phyloP scores from a whole-genome alignment of 1,140 invertebrate genomes.

The Arion vulgaris region DNA sequence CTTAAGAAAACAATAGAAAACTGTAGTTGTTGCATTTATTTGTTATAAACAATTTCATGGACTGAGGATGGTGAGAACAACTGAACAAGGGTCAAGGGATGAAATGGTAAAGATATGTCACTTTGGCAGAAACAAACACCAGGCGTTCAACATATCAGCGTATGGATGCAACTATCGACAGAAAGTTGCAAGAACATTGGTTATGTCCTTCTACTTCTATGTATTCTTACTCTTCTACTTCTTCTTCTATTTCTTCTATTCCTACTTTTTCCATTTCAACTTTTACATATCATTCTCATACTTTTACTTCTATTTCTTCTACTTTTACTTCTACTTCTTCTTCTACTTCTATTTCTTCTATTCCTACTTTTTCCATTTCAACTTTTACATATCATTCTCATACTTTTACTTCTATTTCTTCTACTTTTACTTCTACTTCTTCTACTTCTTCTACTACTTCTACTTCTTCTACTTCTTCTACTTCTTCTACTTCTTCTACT shows the following conservation, averaged over 20 bases:
- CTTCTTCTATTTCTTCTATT: conserved; percentile 7
- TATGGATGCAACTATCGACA: too few species aligned
- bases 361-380: conserved; percentile 8
- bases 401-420: conserved; percentile 18
- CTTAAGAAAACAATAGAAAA: too few species aligned
- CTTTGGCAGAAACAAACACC: too few species aligned
- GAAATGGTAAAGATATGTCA: too few species aligned
- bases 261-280: conserved; percentile 7
- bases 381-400: neutral
- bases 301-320: conserved; percentile 3
- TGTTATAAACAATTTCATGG: too few species aligned
- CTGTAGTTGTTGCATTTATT: too few species aligned
- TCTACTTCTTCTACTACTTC: conserved; percentile 21
- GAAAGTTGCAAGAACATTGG: too few species aligned
- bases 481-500: neutral
- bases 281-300: neutral
- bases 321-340: conserved; percentile 17
- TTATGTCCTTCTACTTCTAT: neutral
- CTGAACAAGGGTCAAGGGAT: too few species aligned
- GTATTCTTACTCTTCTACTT: neutral
- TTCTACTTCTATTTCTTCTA: conserved; percentile 21
- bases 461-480: conserved; percentile 15
- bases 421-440: conserved; percentile 19
- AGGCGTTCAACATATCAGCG: too few species aligned
- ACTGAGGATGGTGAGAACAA: too few species aligned